Evolutionary conservation across 2,113 vertebrate genomes (phyloP).

Genomic region (Suricata suricatta): DNA sequence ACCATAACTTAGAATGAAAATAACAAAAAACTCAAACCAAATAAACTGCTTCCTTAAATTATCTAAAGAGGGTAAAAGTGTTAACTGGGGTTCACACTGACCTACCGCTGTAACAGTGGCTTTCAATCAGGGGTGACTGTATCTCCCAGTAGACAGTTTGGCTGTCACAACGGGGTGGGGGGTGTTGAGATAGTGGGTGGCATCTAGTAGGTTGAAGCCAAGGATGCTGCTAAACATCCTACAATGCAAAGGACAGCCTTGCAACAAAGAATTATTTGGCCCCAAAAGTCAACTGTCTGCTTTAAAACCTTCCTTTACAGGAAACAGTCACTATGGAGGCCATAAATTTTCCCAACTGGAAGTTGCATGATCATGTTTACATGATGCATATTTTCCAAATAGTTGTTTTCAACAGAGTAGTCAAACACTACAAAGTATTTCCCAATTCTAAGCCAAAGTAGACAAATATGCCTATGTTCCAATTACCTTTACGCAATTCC

Average conservation of each 20-base stretch:
- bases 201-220: not conserved
- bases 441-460: not conserved
- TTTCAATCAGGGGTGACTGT: not conserved
- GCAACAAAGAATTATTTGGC: not conserved
- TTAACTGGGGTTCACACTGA: not conserved
- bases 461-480: not conserved
- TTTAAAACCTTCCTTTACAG: not conserved
- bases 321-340: not conserved
- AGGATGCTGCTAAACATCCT: not conserved
- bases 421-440: not conserved
- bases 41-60: not conserved
- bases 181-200: not conserved
- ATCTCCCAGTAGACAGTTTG: not conserved
- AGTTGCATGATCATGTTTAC: not conserved
- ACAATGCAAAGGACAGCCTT: not conserved
- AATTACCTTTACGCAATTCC: conserved; percentile 96
- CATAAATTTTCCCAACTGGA: not conserved
- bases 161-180: not conserved
- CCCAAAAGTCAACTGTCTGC: not conserved
- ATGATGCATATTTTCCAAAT: conserved; percentile 32
- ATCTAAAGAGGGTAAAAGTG: conserved; percentile 5
- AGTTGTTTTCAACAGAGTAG: not conserved
- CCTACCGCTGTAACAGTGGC: not conserved
- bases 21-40: conserved; percentile 22
- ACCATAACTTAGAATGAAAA: not conserved